phyloP scores from a whole-genome alignment of 2,797 vertebrate genomes.

The Arnoldichthys spilopterus region DNA sequence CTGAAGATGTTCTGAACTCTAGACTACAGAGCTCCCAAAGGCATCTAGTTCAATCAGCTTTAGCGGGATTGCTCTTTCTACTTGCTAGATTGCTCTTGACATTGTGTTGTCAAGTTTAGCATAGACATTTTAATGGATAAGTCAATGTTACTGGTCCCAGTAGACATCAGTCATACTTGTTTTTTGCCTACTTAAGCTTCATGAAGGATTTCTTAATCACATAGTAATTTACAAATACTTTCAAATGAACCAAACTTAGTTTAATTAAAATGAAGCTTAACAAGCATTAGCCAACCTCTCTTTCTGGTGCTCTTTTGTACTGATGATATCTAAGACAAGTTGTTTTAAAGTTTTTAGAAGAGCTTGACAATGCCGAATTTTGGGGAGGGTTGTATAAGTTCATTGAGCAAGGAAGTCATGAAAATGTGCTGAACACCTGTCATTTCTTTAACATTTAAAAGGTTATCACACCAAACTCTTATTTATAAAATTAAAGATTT shows the following conservation, averaged over 20 bases:
- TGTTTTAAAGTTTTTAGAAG: too few relatives aligned
- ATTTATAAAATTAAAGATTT: too few relatives aligned
- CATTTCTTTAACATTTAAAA: too few relatives aligned
- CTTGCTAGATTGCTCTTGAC: constrained; percentile 21
- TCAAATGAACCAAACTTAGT: background rate
- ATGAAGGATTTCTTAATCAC: constrained; percentile 4
- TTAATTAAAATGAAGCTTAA: constrained; percentile 4
- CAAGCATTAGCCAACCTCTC: too few relatives aligned
- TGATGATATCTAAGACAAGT: too few relatives aligned
- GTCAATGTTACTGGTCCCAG: constrained; percentile 19
- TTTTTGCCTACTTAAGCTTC: constrained; percentile 31
- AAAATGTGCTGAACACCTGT: too few relatives aligned
- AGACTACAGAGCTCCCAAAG: background rate
- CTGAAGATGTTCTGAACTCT: background rate
- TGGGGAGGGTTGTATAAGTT: too few relatives aligned
- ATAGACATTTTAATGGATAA: background rate
- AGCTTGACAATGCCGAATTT: too few relatives aligned
- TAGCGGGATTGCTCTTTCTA: background rate
- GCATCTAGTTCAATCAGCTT: background rate
- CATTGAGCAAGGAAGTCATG: too few relatives aligned
- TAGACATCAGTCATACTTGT: constrained; percentile 37
- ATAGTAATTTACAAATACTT: too few relatives aligned
- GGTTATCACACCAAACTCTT: too few relatives aligned
- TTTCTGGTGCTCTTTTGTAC: too few relatives aligned
- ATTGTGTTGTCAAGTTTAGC: constrained; percentile 32